phyloP scores from a whole-genome alignment of 2,888 invertebrate genomes.

The Nomada ferruginata region DNA sequence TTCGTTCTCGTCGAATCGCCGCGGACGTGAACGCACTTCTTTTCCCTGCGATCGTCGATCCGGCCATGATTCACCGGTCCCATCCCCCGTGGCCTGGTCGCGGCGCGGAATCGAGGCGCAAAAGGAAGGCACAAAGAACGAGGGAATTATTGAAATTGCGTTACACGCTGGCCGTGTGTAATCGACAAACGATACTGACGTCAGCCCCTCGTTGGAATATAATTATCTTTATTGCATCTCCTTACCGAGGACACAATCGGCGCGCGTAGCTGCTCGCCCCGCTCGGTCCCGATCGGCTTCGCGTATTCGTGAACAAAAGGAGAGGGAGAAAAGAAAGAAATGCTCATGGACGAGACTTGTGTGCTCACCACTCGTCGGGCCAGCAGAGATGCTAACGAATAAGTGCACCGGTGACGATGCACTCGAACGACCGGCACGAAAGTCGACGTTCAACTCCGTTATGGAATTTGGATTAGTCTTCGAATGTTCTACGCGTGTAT shows the following conservation, averaged over 20 bases:
- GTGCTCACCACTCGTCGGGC: constrained; percentile 11
- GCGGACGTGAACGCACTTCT: constrained; percentile 11
- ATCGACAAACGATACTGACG: constrained; percentile 63
- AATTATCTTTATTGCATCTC: constrained; percentile 72
- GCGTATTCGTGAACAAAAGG: constrained; percentile 30
- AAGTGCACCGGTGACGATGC: no score
- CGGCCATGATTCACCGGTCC: constrained; percentile 5
- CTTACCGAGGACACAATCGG: constrained; percentile 68
- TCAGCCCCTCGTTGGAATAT: constrained; percentile 57
- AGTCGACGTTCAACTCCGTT: no score
- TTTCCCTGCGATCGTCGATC: background rate
- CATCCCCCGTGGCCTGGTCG: background rate
- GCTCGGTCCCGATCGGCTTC: constrained; percentile 47
- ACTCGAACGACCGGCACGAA: no score
- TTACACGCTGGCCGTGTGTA: constrained; percentile 59
- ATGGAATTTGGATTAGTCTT: no score
- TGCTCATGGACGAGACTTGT: constrained; percentile 52
- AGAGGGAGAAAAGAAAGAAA: constrained; percentile 18
- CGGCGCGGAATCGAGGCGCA: background rate
- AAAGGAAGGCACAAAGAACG: no score
- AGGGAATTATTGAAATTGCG: constrained; percentile 31
- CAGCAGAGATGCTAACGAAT: no score
- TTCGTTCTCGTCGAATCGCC: background rate
- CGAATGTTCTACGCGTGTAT: no score
- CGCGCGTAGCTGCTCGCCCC: constrained; percentile 33